A percentile compares a stretch with the other conserved stretches of the same genome.
Conservation (phyloP, 2,888 invertebrate genomes). For the Phymatocera aterrima region DNA sequence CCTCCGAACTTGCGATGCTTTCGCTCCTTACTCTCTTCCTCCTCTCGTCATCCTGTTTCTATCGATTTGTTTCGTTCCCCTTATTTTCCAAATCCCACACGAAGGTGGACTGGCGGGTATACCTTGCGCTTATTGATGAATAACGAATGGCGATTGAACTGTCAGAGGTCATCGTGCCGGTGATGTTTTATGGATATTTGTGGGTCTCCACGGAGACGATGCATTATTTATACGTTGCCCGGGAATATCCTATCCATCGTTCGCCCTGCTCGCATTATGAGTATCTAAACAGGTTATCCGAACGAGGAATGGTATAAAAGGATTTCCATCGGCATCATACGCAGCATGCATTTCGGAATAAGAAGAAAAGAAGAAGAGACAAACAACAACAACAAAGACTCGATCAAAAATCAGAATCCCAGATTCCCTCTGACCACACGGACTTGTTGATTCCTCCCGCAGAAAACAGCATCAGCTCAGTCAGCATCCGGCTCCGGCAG, state of each 20-base stretch:
- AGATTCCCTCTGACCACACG: not conserved
- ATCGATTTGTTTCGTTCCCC: not conserved
- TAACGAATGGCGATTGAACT: constrained; percentile 43
- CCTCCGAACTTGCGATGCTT: not conserved
- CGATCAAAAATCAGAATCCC: not conserved
- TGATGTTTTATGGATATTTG: constrained; percentile 65
- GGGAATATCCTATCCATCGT: constrained; percentile 43
- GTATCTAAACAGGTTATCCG: constrained; percentile 53
- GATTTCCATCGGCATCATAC: constrained; percentile 27
- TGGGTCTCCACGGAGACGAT: constrained; percentile 57
- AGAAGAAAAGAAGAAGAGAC: no score
- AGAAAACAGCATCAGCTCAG: no score
- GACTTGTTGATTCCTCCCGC: constrained; percentile 15
- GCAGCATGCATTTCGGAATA: constrained; percentile 20
- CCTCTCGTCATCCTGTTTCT: not conserved
- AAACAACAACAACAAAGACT: no score
- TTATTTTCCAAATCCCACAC: not conserved
- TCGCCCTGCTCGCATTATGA: constrained; percentile 49
- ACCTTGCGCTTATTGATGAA: constrained; percentile 37
- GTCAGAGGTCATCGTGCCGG: constrained; percentile 63
- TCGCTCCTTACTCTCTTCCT: not conserved
- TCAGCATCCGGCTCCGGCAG: no score
- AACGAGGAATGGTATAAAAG: constrained; percentile 33
- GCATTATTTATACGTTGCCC: constrained; percentile 67
- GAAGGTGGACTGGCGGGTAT: not conserved